Conservation (phyloP, 2,888 invertebrate genomes). For the Nemurella pictetii region DNA sequence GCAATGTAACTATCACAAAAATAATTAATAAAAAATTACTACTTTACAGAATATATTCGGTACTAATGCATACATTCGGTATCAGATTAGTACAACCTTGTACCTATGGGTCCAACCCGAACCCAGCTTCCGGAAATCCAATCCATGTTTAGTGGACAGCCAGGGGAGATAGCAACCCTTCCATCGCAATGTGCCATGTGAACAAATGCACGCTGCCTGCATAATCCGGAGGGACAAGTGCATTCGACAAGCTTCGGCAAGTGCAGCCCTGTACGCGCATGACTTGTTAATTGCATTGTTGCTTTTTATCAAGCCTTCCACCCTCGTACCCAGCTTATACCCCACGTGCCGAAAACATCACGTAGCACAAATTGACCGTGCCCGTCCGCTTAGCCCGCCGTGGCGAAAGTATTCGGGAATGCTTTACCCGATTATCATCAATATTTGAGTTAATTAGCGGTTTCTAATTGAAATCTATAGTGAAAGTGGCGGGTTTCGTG, state of each 20-base stretch:
- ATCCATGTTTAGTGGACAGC: no score
- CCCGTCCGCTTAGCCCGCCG: no score
- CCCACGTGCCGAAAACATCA: neutral
- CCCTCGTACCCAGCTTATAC: neutral
- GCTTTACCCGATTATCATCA: neutral
- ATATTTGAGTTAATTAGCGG: neutral
- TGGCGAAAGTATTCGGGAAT: neutral
- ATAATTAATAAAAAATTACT: no score
- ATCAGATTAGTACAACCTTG: no score
- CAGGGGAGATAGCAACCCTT: no score
- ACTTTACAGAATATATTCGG: no score
- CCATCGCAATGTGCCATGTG: neutral
- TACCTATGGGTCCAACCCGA: no score
- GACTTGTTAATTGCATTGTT: neutral
- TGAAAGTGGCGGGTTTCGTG: neutral
- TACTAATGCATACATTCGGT: no score
- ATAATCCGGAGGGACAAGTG: neutral
- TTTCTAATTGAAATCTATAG: neutral
- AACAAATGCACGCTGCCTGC: neutral
- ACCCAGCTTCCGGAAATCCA: no score
- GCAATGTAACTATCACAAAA: no score
- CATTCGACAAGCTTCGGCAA: neutral
- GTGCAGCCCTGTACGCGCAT: neutral
- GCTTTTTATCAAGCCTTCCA: neutral
- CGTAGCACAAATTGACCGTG: no score